Conservation (phyloP, 1,140 invertebrate genomes). For the Mya arenaria region DNA sequence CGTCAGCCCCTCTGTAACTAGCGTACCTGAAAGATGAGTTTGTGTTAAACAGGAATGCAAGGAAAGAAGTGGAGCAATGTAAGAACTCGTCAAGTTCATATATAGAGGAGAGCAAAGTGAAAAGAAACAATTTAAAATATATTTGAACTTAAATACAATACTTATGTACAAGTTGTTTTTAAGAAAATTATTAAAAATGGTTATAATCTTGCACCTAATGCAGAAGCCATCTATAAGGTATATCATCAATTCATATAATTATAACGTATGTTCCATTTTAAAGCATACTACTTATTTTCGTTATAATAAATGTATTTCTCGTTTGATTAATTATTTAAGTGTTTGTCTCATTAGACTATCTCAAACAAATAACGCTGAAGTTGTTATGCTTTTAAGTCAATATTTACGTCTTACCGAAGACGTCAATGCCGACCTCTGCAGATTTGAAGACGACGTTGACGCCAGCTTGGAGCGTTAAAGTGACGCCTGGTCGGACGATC, state of each 20-base stretch:
- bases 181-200: background rate
- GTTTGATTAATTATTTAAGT: background rate
- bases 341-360: background rate
- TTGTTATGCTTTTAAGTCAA: background rate
- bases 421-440: background rate
- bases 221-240: background rate
- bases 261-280: too few relatives aligned
- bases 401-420: background rate
- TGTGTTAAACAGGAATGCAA: background rate
- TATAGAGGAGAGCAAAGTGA: background rate
- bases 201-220: background rate
- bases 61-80: background rate
- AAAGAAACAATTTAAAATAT: background rate
- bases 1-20: background rate
- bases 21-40: background rate
- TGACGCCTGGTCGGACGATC: background rate
- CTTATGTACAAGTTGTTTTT: background rate
- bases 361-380: background rate
- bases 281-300: background rate
- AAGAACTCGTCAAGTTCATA: background rate
- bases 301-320: background rate
- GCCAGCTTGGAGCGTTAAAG: background rate
- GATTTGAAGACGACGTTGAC: slow-evolving; percentile 10
- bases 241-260: too few relatives aligned
- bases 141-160: background rate